These are phyloP conservation scores for Lepus europaeus DNA, from an alignment of 2,113 vertebrate genomes.

Conservation along the genomic window DNA sequence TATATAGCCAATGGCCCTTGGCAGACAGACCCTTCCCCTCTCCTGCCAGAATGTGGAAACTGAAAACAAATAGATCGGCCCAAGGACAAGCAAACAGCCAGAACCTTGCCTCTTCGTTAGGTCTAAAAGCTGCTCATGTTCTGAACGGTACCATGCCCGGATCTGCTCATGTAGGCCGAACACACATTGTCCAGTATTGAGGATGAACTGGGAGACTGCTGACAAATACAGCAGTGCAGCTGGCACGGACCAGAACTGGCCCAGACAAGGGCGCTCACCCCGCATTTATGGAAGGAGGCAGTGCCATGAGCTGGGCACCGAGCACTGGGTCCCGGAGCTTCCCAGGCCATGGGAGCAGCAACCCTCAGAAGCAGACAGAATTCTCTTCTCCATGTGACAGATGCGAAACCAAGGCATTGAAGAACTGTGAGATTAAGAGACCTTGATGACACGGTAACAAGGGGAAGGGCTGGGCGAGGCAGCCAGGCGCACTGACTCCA, in stretches of 20 bases:
- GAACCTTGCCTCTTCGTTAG: neutral
- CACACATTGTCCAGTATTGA: neutral
- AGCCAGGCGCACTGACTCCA: neutral
- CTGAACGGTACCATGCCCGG: neutral
- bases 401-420: neutral
- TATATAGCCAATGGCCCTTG: too few relatives aligned
- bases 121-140: neutral
- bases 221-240: neutral
- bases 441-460: neutral
- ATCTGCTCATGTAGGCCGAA: neutral
- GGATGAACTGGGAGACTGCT: neutral
- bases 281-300: neutral
- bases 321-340: too few relatives aligned
- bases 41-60: too few relatives aligned
- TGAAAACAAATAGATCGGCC: neutral
- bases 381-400: neutral
- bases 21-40: too few relatives aligned
- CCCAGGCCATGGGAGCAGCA: neutral
- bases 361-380: neutral
- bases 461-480: neutral
- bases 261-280: neutral
- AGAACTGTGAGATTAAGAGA: neutral
- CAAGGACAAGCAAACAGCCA: too few relatives aligned
- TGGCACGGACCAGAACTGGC: neutral
- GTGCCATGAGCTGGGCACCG: too few relatives aligned